Percentiles rank a stretch among this genome's conserved stretches.
These are phyloP conservation scores for Clavelina lepadiformis DNA, from an alignment of 23 tunicate species.

Conservation along the genomic window DNA sequence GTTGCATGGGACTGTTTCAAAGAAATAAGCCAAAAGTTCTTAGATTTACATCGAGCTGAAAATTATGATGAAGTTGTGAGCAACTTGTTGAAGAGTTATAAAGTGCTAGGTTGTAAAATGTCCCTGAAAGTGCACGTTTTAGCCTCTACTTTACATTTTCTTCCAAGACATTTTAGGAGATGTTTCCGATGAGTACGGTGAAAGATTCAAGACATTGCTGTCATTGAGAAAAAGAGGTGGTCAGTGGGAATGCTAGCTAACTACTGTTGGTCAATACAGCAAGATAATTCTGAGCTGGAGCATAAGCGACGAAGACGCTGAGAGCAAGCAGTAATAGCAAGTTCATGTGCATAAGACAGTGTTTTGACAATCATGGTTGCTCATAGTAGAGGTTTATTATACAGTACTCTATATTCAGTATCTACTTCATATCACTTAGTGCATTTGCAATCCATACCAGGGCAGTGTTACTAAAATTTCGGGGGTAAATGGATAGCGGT, in stretches of 20 bases:
- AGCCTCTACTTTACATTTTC: slow-evolving; percentile 12
- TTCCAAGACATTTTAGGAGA: slow-evolving; percentile 13
- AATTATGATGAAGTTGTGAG: slow-evolving; percentile 7
- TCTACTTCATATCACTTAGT: no score
- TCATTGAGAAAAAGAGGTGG: slow-evolving; percentile 10
- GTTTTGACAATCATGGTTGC: slow-evolving; percentile 16
- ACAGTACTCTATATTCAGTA: no score
- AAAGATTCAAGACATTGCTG: slow-evolving; percentile 20
- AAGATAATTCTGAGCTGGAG: slow-evolving; percentile 25
- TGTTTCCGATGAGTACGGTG: slow-evolving; percentile 14
- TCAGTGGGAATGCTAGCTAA: slow-evolving; percentile 2
- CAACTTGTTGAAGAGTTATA: slow-evolving; percentile 7
- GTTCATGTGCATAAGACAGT: slow-evolving; percentile 5
- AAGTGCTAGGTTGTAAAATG: slow-evolving; percentile 20
- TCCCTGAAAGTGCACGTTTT: background rate
- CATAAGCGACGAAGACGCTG: slow-evolving; percentile 11
- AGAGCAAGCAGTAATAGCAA: slow-evolving; percentile 7
- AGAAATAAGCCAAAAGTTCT: slow-evolving; percentile 12
- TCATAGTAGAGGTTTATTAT: no score
- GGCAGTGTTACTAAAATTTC: no score
- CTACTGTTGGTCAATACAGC: slow-evolving; percentile 12
- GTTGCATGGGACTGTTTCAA: slow-evolving; percentile 14
- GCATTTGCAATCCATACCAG: no score
- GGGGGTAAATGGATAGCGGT: no score
- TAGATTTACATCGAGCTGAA: slow-evolving; percentile 9